Base-by-base conservation (phyloP, 1,140 invertebrate genomes). In the Trissolcus basalis region DNA sequence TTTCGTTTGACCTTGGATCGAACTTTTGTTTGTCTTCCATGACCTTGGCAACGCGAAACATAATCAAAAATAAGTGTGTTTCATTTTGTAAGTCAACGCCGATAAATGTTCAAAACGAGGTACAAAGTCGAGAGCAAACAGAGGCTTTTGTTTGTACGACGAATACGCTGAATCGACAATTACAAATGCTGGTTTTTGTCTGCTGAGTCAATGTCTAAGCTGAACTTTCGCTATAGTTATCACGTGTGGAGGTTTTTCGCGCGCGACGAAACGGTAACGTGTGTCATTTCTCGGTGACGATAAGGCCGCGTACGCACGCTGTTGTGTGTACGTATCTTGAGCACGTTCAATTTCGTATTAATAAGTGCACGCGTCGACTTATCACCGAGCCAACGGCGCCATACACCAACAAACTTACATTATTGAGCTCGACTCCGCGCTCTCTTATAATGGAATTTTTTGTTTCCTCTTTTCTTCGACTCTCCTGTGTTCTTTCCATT, bases 251-350 rank as follows among this genome's bases (percentile, higher is more conserved):
- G 71, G 56, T 69, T 77, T n/a, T n/a, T n/a, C n/a, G n/a, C n/a
- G n/a, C 71, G 67, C 61, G 60, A 71, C 67, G 69, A 77, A 27
- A 77, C 61, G 74, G 74, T 77, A 77, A 77, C 74, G 74, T 77
- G 19, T 27, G 59, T 77, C 74, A 77, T 77, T 77, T 77, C 55
- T 27, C 32, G 74, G 67, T 43, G 74, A 77, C 70, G 74, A 77
- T 77, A 77, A 77, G 61, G 41, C n/a, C n/a, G n/a, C 67, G 60
- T 55, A 55, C 64, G 48, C 43, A 75, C 71, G 67, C 58, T 68
- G 51, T 50, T 59, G 47, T 50, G 53, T 43, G 60, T 70, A 27
- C 19, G 19, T 27, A 27, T 27, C 19, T 27, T 27, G 19, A 27
- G 19, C 19, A 27, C 67, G 65, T 70, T 76, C 67, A 70, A 70